Evolutionary conservation across 2,113 vertebrate genomes (phyloP).

Genomic region (Lethenteron reissneri): DNA sequence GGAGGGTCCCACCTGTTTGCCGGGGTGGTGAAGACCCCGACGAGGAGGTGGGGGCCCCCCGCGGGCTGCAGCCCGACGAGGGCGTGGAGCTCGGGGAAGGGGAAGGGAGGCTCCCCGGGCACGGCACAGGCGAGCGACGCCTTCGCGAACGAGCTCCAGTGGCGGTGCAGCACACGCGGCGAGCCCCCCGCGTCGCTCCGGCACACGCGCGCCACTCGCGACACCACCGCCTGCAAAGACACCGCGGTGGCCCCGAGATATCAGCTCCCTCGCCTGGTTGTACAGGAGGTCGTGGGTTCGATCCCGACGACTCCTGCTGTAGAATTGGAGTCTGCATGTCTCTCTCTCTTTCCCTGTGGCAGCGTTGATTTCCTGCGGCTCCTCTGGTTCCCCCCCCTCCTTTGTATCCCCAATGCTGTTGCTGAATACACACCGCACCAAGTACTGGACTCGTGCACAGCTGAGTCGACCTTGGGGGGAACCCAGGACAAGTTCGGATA

Average conservation of each 20-base stretch:
- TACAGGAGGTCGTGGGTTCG: no score
- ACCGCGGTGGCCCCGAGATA: neutral
- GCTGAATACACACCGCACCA: no score
- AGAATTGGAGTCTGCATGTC: no score
- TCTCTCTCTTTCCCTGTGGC: no score
- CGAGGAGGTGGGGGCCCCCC: constrained; percentile 37
- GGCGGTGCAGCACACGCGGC: constrained; percentile 59
- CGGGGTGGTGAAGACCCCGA: constrained; percentile 77
- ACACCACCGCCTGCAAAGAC: constrained; percentile 46
- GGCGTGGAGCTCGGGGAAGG: constrained; percentile 71
- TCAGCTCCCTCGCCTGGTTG: neutral
- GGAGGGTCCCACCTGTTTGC: constrained; percentile 47
- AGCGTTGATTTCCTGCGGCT: no score
- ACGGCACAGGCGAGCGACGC: constrained; percentile 68
- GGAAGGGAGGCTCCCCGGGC: constrained; percentile 51
- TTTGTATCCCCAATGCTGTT: no score
- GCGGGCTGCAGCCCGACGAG: constrained; percentile 38
- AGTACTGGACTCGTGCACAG: no score
- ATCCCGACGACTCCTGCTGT: no score
- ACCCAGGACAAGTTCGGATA: no score
- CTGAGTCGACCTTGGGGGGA: no score
- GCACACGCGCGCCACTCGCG: constrained; percentile 65
- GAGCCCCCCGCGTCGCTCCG: constrained; percentile 76
- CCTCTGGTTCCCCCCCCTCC: no score
- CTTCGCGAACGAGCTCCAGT: constrained; percentile 91